Conservation (phyloP, 1,140 invertebrate species). For the Melitaea cinxia region DNA sequence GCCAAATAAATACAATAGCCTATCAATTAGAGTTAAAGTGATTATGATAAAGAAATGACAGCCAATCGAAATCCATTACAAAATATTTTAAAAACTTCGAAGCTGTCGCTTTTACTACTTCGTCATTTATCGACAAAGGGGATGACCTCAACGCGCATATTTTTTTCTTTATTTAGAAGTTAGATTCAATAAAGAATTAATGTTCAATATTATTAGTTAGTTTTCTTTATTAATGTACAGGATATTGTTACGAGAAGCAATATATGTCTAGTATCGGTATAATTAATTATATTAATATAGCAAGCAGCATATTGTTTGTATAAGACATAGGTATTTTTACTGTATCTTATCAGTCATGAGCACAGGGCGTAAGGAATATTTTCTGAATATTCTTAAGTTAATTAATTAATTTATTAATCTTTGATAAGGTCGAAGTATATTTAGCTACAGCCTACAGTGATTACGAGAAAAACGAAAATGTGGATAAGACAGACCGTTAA, state of each 20-base stretch:
- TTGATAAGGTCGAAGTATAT: background rate
- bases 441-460: background rate
- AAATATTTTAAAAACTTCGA: background rate
- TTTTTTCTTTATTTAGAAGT: too few relatives aligned
- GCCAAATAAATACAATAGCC: background rate
- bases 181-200: too few relatives aligned
- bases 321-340: background rate
- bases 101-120: background rate
- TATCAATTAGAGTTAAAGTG: background rate
- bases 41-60: too few relatives aligned
- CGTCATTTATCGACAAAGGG: background rate
- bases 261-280: background rate
- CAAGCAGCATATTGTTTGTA: too few relatives aligned
- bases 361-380: background rate
- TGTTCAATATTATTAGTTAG: too few relatives aligned
- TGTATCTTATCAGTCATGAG: background rate
- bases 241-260: background rate
- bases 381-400: background rate
- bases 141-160: too few relatives aligned
- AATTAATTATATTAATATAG: background rate
- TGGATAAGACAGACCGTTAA: slow-evolving; percentile 7
- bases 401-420: background rate
- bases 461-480: slow-evolving; percentile 13
- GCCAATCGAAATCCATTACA: too few relatives aligned
- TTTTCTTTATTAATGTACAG: background rate